Conservation (phyloP, 2,888 invertebrate species). For the Clepsis dumicolana region DNA sequence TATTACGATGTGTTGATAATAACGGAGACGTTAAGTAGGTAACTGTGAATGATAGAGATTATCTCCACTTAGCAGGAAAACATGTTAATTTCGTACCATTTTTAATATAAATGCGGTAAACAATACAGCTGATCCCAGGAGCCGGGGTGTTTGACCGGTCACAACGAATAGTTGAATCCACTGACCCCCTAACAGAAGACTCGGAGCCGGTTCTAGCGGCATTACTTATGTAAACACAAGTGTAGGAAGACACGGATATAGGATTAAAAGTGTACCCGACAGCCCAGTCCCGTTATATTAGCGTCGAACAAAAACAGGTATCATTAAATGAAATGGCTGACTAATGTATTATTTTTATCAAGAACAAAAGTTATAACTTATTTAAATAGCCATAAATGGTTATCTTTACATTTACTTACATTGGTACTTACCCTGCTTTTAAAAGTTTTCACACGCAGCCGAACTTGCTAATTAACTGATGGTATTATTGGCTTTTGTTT, state of each 20-base stretch:
- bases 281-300: slow-evolving; percentile 34
- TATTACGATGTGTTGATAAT: background rate
- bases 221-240: slow-evolving; percentile 41
- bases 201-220: slow-evolving; percentile 40
- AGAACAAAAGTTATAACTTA: slow-evolving; percentile 19
- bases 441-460: background rate
- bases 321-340: slow-evolving; percentile 38
- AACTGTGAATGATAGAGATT: no score
- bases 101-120: slow-evolving; percentile 1
- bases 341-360: slow-evolving; percentile 39
- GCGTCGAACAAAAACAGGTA: slow-evolving; percentile 40
- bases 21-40: background rate
- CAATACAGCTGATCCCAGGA: slow-evolving; percentile 32
- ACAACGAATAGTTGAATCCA: slow-evolving; percentile 34
- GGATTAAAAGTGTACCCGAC: slow-evolving; percentile 43
- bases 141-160: slow-evolving; percentile 37
- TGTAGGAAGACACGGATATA: slow-evolving; percentile 42
- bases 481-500: background rate
- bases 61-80: slow-evolving; percentile 9
- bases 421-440: slow-evolving; percentile 1
- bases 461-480: no score
- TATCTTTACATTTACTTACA: no score
- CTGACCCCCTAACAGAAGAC: slow-evolving; percentile 39
- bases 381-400: slow-evolving; percentile 28
- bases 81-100: slow-evolving; percentile 1